A percentile compares a stretch with the other conserved stretches of the same genome.
phyloP scores from a whole-genome alignment of 2,797 vertebrate genomes.

The Channallabes apus region DNA sequence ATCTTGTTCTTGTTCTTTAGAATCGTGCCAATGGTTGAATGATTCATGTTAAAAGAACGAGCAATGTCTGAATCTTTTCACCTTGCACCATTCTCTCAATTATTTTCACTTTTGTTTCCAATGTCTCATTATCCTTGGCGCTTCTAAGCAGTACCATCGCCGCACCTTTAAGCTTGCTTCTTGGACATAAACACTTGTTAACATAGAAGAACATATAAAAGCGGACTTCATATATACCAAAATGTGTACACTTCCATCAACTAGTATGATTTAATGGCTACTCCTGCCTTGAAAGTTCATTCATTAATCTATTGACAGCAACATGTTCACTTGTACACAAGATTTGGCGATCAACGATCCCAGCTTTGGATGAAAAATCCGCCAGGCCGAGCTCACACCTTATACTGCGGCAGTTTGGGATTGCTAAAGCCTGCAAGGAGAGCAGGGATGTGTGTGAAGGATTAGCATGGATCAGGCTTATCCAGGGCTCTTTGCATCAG shows the following conservation, averaged over 20 bases:
- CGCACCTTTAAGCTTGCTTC: no score
- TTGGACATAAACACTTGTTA: no score
- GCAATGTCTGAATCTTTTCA: no score
- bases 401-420: slow-evolving; percentile 54
- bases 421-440: slow-evolving; percentile 54
- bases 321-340: slow-evolving; percentile 15
- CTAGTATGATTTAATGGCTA: background rate
- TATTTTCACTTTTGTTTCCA: no score
- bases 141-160: no score
- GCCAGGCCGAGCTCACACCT: slow-evolving; percentile 59
- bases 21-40: no score
- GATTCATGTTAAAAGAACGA: no score
- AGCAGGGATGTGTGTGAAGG: slow-evolving; percentile 48
- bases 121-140: no score
- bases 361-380: slow-evolving; percentile 44
- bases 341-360: slow-evolving; percentile 28
- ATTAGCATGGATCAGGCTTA: slow-evolving; percentile 60
- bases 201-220: background rate
- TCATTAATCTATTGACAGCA: background rate
- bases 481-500: slow-evolving; percentile 50
- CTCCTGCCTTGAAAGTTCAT: background rate
- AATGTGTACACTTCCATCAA: background rate
- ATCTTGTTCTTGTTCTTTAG: no score
- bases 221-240: background rate
- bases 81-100: no score